These are phyloP conservation scores for Xenops minutus DNA, from an alignment of 2,797 vertebrate species.

Conservation along the genomic window DNA sequence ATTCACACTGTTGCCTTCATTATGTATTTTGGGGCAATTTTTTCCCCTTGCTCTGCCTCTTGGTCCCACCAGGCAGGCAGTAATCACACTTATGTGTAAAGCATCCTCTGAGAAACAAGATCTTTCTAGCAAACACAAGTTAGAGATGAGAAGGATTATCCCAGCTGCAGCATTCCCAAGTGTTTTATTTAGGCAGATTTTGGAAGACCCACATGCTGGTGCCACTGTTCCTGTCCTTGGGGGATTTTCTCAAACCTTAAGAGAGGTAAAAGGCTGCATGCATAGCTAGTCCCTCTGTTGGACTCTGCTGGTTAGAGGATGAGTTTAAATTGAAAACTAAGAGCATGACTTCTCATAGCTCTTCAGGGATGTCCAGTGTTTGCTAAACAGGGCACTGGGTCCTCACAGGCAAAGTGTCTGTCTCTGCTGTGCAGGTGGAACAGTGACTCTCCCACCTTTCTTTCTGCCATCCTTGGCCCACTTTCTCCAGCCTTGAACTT, in stretches of 20 bases:
- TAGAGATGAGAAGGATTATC: background rate
- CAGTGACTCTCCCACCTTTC: rapidly evolving
- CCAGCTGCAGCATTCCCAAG: background rate
- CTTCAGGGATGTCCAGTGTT: background rate
- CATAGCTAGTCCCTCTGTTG: background rate
- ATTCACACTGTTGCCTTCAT: background rate
- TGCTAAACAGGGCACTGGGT: background rate
- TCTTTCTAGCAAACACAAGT: background rate
- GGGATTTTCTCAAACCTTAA: background rate
- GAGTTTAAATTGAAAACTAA: background rate
- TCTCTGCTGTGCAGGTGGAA: background rate
- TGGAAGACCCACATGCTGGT: background rate
- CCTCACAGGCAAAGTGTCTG: background rate
- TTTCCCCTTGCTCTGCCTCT: background rate
- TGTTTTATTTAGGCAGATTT: background rate
- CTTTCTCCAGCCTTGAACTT: background rate
- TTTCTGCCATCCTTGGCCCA: rapidly evolving
- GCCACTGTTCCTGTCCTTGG: background rate
- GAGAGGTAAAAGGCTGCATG: background rate
- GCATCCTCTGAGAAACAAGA: background rate
- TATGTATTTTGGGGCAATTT: background rate
- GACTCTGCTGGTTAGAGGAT: background rate
- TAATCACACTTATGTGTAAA: background rate
- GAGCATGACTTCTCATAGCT: background rate
- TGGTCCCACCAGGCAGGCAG: background rate